phyloP scores from a whole-genome alignment of 1,140 invertebrate genomes.

The Ooceraea biroi region DNA sequence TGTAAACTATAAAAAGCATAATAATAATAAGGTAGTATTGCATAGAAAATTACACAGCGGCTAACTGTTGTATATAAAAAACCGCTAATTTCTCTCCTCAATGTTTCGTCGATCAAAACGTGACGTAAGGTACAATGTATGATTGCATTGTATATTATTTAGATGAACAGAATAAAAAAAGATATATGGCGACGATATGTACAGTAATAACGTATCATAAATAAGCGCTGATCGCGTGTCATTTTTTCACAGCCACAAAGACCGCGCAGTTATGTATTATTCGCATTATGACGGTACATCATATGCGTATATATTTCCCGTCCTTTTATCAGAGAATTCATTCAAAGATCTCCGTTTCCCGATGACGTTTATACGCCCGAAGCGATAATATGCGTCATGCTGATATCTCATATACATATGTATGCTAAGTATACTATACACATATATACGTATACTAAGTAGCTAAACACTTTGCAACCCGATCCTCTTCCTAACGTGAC shows the following conservation, averaged over 20 bases:
- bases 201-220: conserved; percentile 48
- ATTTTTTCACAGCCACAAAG: background rate
- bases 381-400: conserved; percentile 41
- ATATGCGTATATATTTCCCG: background rate
- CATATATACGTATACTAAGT: too few species aligned
- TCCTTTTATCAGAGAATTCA: conserved; percentile 55
- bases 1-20: background rate
- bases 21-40: background rate
- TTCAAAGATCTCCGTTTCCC: conserved; percentile 53
- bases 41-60: background rate
- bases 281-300: conserved; percentile 2
- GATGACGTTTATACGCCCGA: conserved; percentile 58
- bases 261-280: conserved; percentile 15
- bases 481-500: background rate
- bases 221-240: conserved; percentile 14
- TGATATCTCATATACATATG: conserved; percentile 14
- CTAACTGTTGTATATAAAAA: conserved; percentile 11
- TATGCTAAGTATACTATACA: too few species aligned
- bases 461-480: conserved; percentile 14
- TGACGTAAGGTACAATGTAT: conserved; percentile 1
- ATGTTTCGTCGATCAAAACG: conserved; percentile 18
- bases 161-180: conserved; percentile 19
- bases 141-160: conserved; percentile 31
- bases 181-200: background rate
- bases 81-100: conserved; percentile 21